Conservation (phyloP, 2,113 vertebrate genomes). For the Propithecus coquereli region DNA sequence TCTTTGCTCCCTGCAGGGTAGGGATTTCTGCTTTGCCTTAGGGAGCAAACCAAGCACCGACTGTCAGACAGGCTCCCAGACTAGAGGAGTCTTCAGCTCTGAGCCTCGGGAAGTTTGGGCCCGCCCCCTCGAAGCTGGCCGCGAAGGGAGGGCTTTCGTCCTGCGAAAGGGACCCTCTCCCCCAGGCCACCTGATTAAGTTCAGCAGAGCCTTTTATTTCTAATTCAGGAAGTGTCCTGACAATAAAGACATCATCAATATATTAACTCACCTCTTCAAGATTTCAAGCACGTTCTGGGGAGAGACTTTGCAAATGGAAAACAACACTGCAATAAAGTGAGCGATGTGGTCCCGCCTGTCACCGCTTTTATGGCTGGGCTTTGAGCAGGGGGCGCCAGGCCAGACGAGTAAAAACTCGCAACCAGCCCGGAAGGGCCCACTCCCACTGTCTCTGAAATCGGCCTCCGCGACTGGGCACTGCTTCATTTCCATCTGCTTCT, state of each 20-base stretch:
- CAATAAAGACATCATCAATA: slow-evolving; percentile 47
- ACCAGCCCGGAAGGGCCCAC: neutral
- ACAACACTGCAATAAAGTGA: neutral
- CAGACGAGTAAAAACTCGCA: accelerated
- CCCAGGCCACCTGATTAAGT: neutral
- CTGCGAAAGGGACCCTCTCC: neutral
- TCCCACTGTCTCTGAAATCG: accelerated
- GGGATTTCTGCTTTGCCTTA: neutral
- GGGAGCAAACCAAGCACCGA: neutral
- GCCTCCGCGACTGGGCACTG: neutral
- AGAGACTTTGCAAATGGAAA: slow-evolving; percentile 19
- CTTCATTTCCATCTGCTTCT: neutral
- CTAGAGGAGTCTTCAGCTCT: neutral
- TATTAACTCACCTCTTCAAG: slow-evolving; percentile 30
- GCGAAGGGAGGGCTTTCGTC: neutral
- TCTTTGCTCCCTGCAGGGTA: neutral
- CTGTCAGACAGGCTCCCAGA: neutral
- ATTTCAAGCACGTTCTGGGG: neutral
- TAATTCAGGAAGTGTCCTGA: slow-evolving; percentile 43
- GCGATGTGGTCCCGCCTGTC: neutral
- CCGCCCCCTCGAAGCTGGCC: too few relatives aligned
- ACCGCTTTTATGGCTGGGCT: neutral
- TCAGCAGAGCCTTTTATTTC: neutral
- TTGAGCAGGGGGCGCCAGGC: accelerated
- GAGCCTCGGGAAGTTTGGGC: neutral